A percentile compares a stretch with the other conserved stretches of the same genome.
Conservation (phyloP, 2,888 invertebrate genomes). For the Rhogogaster chlorosoma region DNA sequence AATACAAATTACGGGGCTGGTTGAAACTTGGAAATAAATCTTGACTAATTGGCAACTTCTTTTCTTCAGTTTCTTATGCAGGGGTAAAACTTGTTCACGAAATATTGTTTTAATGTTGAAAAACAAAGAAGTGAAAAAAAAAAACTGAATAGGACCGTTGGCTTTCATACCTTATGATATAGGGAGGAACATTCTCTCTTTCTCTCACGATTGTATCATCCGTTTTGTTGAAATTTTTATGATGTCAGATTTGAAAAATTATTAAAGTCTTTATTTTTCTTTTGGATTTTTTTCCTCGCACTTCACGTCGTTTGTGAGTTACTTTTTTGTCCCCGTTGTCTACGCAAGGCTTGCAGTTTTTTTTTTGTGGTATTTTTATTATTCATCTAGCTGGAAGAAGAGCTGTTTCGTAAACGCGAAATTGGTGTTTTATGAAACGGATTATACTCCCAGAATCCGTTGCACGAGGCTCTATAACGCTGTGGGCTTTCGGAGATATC, state of each 20-base stretch:
- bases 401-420: background rate
- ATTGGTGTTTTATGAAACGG: conserved; percentile 19
- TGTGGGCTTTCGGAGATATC: background rate
- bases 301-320: background rate
- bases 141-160: background rate
- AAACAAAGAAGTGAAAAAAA: background rate
- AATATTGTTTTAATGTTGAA: background rate
- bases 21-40: background rate
- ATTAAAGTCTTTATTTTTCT: background rate
- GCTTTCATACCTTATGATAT: background rate
- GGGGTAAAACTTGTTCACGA: background rate
- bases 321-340: background rate
- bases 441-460: conserved; percentile 15
- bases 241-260: background rate
- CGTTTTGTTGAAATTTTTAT: background rate
- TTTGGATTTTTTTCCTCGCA: background rate
- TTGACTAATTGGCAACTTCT: background rate
- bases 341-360: background rate
- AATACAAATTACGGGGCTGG: background rate
- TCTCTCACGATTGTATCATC: background rate
- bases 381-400: background rate
- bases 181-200: background rate
- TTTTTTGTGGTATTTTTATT: background rate
- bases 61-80: background rate
- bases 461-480: background rate